Conservation (phyloP, 2,888 invertebrate species). For the Sinodicranocentrus sp. region DNA sequence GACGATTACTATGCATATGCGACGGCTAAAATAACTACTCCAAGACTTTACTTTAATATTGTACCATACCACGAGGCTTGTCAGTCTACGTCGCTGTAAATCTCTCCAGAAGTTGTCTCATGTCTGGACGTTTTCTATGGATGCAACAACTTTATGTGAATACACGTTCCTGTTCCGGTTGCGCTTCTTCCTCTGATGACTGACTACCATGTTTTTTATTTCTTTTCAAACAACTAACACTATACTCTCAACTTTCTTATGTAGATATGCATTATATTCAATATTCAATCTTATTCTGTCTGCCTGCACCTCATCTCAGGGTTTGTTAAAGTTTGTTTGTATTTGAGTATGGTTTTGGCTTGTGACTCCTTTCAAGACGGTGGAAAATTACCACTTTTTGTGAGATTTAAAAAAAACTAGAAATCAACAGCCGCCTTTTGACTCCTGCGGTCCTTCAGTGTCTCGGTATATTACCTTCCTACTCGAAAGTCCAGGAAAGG, state of each 20-base stretch:
- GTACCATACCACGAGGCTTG: conserved; percentile 24
- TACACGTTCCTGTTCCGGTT: too few species aligned
- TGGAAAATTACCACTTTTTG: conserved; percentile 43
- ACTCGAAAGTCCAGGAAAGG: background rate
- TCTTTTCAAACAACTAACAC: too few species aligned
- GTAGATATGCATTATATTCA: background rate
- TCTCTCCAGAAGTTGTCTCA: conserved; percentile 49
- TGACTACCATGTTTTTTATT: conserved; percentile 27
- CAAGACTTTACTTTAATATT: background rate
- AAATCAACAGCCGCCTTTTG: background rate
- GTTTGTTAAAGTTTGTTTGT: conserved; percentile 31
- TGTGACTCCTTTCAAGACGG: conserved; percentile 55
- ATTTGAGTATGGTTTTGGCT: conserved; percentile 52
- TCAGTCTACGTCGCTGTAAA: conserved; percentile 51
- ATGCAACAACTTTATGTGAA: too few species aligned
- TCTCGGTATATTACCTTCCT: background rate
- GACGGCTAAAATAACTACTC: background rate
- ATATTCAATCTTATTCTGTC: background rate
- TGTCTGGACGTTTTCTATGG: conserved; percentile 1
- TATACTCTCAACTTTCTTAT: too few species aligned
- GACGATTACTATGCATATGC: background rate
- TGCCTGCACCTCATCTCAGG: conserved; percentile 12
- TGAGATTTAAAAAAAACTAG: background rate
- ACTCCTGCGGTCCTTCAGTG: conserved; percentile 17
- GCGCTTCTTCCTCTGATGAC: conserved; percentile 28